A percentile compares a stretch with the other conserved stretches of the same genome.
phyloP scores from a whole-genome alignment of 2,113 vertebrate genomes.

The Aptenodytes forsteri region DNA sequence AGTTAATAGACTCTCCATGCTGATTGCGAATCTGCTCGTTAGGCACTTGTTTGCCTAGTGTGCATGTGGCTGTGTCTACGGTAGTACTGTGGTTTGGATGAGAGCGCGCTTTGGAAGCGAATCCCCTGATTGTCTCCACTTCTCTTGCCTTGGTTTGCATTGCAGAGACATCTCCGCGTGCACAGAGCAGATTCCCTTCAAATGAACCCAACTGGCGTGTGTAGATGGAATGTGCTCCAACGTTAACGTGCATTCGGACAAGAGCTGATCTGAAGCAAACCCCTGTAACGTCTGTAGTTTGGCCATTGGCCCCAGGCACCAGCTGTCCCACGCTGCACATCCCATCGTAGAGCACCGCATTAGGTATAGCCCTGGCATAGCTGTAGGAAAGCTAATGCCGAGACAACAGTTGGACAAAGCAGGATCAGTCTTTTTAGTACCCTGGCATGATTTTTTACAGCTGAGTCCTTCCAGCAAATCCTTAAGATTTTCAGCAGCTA shows the following conservation, averaged over 20 bases:
- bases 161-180: not conserved
- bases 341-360: rapidly evolving
- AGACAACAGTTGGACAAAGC: not conserved
- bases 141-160: not conserved
- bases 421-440: not conserved
- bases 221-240: not conserved
- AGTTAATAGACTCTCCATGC: not conserved
- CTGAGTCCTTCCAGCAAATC: constrained; percentile 39
- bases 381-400: not conserved
- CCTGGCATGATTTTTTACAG: constrained; percentile 10
- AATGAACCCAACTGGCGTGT: rapidly evolving
- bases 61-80: rapidly evolving
- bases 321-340: rapidly evolving
- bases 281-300: not conserved
- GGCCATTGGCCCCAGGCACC: not conserved
- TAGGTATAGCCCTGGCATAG: not conserved
- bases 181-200: not conserved
- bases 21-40: rapidly evolving
- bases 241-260: rapidly evolving
- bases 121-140: not conserved
- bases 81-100: not conserved
- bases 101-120: rapidly evolving
- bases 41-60: not conserved
- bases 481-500: constrained; percentile 39
- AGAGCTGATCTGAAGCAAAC: not conserved